Conservation (phyloP, 2,113 vertebrate species). For the Ctenomys sociabilis region DNA sequence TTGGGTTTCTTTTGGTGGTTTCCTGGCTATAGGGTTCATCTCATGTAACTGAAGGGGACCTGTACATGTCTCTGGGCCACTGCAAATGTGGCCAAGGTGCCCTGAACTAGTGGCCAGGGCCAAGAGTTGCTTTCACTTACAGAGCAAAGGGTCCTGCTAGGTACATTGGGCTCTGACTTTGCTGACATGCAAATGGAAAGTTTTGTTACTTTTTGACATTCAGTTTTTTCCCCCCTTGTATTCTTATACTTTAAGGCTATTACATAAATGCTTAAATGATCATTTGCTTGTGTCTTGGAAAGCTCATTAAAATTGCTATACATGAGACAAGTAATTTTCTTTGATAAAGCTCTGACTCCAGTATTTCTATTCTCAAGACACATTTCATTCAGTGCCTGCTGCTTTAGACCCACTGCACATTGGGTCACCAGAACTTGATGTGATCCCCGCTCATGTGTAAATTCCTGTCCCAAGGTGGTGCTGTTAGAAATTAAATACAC, state of each 20-base stretch:
- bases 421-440: background rate
- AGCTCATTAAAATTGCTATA: background rate
- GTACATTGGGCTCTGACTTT: background rate
- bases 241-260: background rate
- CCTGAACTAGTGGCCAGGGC: background rate
- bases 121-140: background rate
- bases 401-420: background rate
- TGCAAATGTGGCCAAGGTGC: too few species aligned
- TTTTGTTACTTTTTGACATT: background rate
- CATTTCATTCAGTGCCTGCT: background rate
- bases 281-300: background rate
- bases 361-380: background rate
- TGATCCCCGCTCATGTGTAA: background rate
- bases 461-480: background rate
- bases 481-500: background rate
- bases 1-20: background rate
- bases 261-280: conserved; percentile 44
- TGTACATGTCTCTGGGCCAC: background rate
- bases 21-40: background rate
- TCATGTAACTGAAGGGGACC: background rate
- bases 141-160: background rate
- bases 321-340: background rate
- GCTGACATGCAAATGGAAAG: background rate
- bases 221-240: conserved; percentile 32
- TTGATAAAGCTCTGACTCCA: background rate